These are phyloP conservation scores for Lipophrys pholis DNA, from an alignment of 2,113 vertebrate species.

Conservation along the genomic window DNA sequence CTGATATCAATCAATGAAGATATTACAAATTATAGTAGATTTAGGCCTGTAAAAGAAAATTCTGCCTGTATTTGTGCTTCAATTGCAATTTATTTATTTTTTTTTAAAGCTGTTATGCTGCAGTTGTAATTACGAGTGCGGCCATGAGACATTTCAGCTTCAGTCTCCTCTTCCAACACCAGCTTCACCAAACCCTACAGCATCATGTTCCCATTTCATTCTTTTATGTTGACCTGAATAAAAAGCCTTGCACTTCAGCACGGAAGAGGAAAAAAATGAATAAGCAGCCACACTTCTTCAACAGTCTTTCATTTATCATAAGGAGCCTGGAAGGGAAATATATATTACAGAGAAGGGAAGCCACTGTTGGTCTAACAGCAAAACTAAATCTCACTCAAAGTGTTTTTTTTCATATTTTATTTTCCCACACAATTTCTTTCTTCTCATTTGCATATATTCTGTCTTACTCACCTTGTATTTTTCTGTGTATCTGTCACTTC, in stretches of 20 bases:
- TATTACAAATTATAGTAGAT: no score
- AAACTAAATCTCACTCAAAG: conserved; percentile 56
- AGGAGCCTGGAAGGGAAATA: conserved; percentile 44
- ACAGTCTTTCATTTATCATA: conserved; percentile 58
- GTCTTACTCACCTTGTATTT: conserved; percentile 14
- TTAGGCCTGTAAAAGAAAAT: background rate
- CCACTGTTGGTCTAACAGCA: conserved; percentile 43
- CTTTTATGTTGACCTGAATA: conserved; percentile 45
- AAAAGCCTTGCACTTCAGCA: conserved; percentile 7
- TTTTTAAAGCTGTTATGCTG: background rate
- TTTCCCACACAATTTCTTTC: background rate
- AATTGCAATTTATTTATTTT: background rate
- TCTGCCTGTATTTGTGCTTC: background rate
- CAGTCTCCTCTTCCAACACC: background rate
- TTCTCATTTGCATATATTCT: conserved; percentile 14
- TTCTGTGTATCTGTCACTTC: conserved; percentile 14
- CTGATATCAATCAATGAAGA: background rate
- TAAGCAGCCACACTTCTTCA: conserved; percentile 21
- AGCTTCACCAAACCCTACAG: conserved; percentile 16
- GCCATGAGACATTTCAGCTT: background rate
- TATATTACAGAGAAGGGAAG: conserved; percentile 33
- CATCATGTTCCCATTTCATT: conserved; percentile 31
- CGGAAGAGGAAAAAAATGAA: conserved; percentile 28
- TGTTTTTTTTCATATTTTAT: conserved; percentile 12
- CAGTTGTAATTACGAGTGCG: background rate